Base-by-base conservation (phyloP, 2,888 invertebrate genomes). In the Lithophane semibrunnea region DNA sequence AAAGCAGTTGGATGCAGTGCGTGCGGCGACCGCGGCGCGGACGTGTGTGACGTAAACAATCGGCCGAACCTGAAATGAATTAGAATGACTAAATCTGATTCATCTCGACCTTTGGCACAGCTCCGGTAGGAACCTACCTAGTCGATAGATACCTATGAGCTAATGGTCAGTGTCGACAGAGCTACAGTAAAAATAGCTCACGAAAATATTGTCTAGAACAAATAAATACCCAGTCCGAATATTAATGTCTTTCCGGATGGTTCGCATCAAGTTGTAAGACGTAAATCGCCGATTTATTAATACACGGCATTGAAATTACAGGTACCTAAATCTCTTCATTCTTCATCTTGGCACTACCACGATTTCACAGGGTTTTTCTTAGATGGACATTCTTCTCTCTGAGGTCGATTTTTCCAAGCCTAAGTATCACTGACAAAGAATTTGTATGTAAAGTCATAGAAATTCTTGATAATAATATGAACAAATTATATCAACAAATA, bases 101-200 rank as follows among this genome's bases (percentile, higher is more conserved):
- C 58, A 76, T 70, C 29, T 37, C 42, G 29, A 80, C 75, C 58
- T 80, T 71, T 80, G 76, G 81, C 75, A 76, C 16, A 21, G 54
- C 63, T 65, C 44, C 42, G 61, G 42, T 44, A 44, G n/a, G 16
- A 42, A 42, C 18, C 10, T 63, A n/a, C 37, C 10, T 49, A 24
- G 49, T 58, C 0, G 42, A 24, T 47, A 52, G 52, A 52, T 52
- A 52, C 52, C 18, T 52, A 29, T 66, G 77, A 76, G 76, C 49
- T 77, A 77, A 76, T 77, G 77, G 24, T 49, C 16, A 52, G 71
- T 81, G 67, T 54, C 58, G 79, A 79, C 61, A 18, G 69, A 80
- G 13, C 37, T 44, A 52, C 29, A 42, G 44, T 29, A 60, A 12
- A 65, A 24, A 60, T 37, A 65, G 21, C 37, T 54, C n/a, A 12